These are phyloP conservation scores for Globodera rostochiensis DNA, from an alignment of 1,140 invertebrate species.

Conservation along the genomic window DNA sequence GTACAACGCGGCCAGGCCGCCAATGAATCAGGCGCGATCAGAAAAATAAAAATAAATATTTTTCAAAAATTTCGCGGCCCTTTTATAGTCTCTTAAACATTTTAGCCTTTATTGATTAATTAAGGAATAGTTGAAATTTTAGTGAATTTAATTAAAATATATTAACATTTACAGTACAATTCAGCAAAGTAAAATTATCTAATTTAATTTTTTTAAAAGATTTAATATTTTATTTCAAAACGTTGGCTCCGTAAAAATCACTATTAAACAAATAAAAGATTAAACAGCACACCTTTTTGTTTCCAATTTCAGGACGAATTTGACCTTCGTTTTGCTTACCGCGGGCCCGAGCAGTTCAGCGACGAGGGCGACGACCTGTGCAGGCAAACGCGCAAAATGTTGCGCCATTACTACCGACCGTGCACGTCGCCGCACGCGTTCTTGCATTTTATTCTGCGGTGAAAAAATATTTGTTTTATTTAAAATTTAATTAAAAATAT, in stretches of 20 bases:
- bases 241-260: neutral
- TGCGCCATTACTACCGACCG: constrained; percentile 50
- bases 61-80: neutral
- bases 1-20: constrained; percentile 39
- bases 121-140: constrained; percentile 9
- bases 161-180: no score
- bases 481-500: neutral
- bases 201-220: neutral
- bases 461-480: neutral
- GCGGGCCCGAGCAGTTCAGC: constrained; percentile 34
- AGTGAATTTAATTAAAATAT: neutral
- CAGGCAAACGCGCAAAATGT: constrained; percentile 43
- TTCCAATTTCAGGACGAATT: constrained; percentile 57
- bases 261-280: neutral
- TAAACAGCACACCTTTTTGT: neutral
- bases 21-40: constrained; percentile 49
- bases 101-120: constrained; percentile 15
- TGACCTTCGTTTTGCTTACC: constrained; percentile 55
- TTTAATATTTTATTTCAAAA: constrained; percentile 22
- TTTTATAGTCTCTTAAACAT: neutral
- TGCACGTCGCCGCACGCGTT: constrained; percentile 53
- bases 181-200: no score
- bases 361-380: constrained; percentile 29
- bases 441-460: constrained; percentile 18
- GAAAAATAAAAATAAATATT: neutral